These are phyloP conservation scores for Ephestia elutella DNA, from an alignment of 1,140 invertebrate species.

Conservation along the genomic window DNA sequence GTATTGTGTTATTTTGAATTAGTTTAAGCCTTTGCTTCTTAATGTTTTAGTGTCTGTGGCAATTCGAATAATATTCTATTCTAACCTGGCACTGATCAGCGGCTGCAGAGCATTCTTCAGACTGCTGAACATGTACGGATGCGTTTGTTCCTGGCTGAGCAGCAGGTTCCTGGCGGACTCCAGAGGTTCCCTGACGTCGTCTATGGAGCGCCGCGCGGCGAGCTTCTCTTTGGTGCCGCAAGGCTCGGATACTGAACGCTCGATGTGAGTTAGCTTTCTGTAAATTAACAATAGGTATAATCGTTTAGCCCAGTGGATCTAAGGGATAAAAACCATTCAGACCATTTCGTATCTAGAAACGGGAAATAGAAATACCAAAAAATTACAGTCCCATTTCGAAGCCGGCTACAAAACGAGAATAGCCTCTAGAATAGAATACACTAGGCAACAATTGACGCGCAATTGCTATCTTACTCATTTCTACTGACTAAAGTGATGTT, in stretches of 20 bases:
- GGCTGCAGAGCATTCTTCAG: constrained; percentile 80
- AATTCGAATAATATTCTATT: neutral
- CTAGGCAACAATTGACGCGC: too few relatives aligned
- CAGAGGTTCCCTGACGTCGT: constrained; percentile 37
- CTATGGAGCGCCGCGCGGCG: constrained; percentile 1
- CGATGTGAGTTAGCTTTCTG: constrained; percentile 34
- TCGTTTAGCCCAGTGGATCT: neutral
- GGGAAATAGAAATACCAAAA: too few relatives aligned
- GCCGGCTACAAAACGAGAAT: too few relatives aligned
- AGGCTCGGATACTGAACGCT: constrained; percentile 46
- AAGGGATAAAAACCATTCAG: neutral
- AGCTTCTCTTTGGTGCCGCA: constrained; percentile 25
- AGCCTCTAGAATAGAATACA: too few relatives aligned
- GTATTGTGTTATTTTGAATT: too few relatives aligned
- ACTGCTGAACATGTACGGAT: constrained; percentile 80
- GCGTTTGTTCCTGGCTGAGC: constrained; percentile 79
- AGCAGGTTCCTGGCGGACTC: constrained; percentile 63
- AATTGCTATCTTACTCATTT: too few relatives aligned
- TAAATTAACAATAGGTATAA: constrained; percentile 9
- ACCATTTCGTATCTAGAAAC: too few relatives aligned
- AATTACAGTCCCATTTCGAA: too few relatives aligned
- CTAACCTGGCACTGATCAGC: constrained; percentile 77
- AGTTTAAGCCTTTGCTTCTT: too few relatives aligned
- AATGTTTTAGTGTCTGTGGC: too few relatives aligned
- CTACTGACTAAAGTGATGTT: too few relatives aligned